A percentile compares a stretch with the other conserved stretches of the same genome.
Evolutionary conservation across 2,113 vertebrate species (phyloP).

Genomic region (Sinocyclocheilus anophthalmus): DNA sequence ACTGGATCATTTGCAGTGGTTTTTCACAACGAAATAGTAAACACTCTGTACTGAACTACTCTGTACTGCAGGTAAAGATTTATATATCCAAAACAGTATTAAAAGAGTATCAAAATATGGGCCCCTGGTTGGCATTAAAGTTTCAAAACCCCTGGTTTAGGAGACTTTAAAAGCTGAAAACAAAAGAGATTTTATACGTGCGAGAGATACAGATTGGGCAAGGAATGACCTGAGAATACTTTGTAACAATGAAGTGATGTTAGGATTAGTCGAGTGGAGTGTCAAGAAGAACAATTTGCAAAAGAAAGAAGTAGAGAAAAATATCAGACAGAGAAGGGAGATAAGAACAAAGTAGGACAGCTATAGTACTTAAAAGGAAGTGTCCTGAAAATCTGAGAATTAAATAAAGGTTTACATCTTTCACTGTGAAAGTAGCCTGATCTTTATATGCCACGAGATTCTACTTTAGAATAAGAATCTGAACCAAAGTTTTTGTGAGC

Average conservation of each 20-base stretch:
- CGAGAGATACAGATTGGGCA: not conserved
- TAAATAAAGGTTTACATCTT: constrained; percentile 16
- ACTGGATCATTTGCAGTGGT: no score
- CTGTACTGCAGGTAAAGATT: not conserved
- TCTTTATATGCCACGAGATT: constrained; percentile 23
- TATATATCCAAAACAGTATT: not conserved
- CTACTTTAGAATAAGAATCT: constrained; percentile 13
- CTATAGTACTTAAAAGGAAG: not conserved
- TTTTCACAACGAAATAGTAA: not conserved
- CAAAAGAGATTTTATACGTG: not conserved
- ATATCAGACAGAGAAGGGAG: constrained; percentile 1
- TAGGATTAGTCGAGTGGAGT: not conserved
- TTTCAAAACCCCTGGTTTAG: not conserved
- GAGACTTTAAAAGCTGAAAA: constrained; percentile 13
- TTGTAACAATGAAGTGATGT: not conserved
- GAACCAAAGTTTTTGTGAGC: not conserved
- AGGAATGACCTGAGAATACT: not conserved
- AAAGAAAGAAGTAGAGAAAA: constrained; percentile 1
- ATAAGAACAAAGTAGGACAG: constrained; percentile 27
- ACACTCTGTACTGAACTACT: not conserved
- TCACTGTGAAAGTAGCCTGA: not conserved
- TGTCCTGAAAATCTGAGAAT: constrained; percentile 15
- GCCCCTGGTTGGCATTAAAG: not conserved
- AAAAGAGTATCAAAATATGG: not conserved
- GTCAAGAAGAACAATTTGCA: constrained; percentile 10